Evolutionary conservation across 2,888 invertebrate genomes (phyloP), one percentile per base, ranked within the genome.

Genomic region (Ichneumon xanthorius): DNA sequence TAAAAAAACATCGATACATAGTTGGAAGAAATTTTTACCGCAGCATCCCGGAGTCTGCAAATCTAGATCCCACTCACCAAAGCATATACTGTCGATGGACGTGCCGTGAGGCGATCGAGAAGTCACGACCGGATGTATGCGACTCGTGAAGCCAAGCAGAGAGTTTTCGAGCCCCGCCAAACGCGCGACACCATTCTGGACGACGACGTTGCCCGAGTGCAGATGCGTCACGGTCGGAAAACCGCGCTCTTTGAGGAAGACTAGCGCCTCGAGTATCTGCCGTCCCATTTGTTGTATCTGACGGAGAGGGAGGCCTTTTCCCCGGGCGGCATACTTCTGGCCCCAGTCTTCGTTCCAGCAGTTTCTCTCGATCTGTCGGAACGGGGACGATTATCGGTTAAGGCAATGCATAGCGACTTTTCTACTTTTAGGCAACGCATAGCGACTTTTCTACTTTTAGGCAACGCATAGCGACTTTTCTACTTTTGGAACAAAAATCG

Each of bases 141-240:
- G 96, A 1, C 97, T 96, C 22, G 95, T 94, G 71, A 97, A 96
- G 1, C 98, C 98, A 65, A 98, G 95, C 77, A 98, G 94, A 0
- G 97, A 96, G 94, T 98, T 98, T 94, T 98, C 98, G 87, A 98
- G 94, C 0, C 98, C 98, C 63, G 98, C 97, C 90, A 98, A 95
- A 92, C 98, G 96, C 71, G 98, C 98, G 0, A 98, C 98, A 26
- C 98, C 98, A 93, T 98, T 98, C 92, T 98, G 98, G 61, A 98
- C 95, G 88, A 98, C 97, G 37, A 99, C 96, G 94, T 99, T 99
- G 55, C 98, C 98, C 76, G 97, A 96, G 94, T 98, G 98, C 88
- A 99, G 94, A 94, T 98, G 98, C 63, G 97, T 96, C 91, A 97
- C 97, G 11, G 97, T 96, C 3, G 98, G 98, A 93, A 98, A 98